Percentiles rank a stretch among this genome's conserved stretches.
Evolutionary conservation across 2,113 vertebrate genomes (phyloP).

Genomic region (Ophthalmolycus amberensis): DNA sequence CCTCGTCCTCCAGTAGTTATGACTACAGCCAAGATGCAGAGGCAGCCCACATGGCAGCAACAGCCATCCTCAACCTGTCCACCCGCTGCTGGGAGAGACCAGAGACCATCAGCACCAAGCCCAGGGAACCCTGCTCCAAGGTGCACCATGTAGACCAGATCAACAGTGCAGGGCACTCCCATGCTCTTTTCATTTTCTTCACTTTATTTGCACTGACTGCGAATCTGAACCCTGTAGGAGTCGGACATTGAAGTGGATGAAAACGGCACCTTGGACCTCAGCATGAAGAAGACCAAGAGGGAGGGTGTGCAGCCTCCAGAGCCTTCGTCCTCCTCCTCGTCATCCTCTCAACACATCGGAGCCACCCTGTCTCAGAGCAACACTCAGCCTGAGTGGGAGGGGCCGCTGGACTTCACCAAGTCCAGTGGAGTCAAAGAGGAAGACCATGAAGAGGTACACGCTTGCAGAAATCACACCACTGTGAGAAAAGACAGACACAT

Average conservation of each 20-base stretch:
- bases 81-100: slow-evolving; percentile 99
- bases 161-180: background rate
- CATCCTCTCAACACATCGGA: slow-evolving; percentile 85
- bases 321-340: slow-evolving; percentile 80
- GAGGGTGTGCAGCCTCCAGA: slow-evolving; percentile 90
- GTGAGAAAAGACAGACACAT: background rate
- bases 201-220: background rate
- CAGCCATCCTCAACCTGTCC: slow-evolving; percentile 98
- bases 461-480: background rate
- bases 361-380: slow-evolving; percentile 89
- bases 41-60: slow-evolving; percentile 98
- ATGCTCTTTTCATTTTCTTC: background rate
- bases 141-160: slow-evolving; percentile 67
- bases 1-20: slow-evolving; percentile 89
- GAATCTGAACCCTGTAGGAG: slow-evolving; percentile 77
- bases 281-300: slow-evolving; percentile 93
- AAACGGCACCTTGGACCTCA: slow-evolving; percentile 96
- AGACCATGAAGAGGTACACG: slow-evolving; percentile 91
- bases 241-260: slow-evolving; percentile 96
- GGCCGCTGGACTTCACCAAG: slow-evolving; percentile 96
- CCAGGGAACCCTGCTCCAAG: slow-evolving; percentile 87
- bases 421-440: slow-evolving; percentile 91
- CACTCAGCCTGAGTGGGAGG: slow-evolving; percentile 92
- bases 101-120: slow-evolving; percentile 92
- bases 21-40: slow-evolving; percentile 97